A percentile compares a stretch with the other conserved stretches of the same genome.
phyloP scores from a whole-genome alignment of 1,140 invertebrate species.

The Campoletis sonorensis region DNA sequence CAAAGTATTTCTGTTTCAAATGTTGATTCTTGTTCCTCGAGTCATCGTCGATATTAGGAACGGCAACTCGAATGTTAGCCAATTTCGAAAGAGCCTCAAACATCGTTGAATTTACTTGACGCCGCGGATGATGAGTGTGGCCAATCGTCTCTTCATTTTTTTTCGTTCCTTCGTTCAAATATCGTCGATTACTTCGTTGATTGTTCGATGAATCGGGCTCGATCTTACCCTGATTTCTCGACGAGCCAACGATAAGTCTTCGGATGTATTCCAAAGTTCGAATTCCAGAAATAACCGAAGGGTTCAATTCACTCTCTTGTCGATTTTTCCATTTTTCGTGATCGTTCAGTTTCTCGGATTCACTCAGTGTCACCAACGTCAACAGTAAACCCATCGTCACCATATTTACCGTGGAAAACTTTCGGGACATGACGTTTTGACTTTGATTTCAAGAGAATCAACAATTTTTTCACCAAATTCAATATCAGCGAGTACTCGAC shows the following conservation, averaged over 20 bases:
- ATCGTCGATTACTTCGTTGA: not conserved
- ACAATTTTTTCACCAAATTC: not conserved
- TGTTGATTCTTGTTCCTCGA: not conserved
- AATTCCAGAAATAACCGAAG: constrained; percentile 18
- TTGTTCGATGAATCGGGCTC: constrained; percentile 28
- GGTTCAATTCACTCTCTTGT: not conserved
- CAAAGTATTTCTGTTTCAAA: not conserved
- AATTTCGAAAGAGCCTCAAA: constrained; percentile 62
- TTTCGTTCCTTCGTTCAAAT: not conserved
- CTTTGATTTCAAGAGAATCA: not conserved
- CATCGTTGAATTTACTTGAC: constrained; percentile 51
- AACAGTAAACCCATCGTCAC: not conserved
- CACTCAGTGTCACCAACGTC: not conserved
- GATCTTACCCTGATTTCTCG: not conserved
- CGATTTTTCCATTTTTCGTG: not conserved
- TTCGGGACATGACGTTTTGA: not conserved
- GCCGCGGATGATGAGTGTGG: not conserved
- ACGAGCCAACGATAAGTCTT: not conserved
- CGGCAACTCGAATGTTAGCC: constrained; percentile 56
- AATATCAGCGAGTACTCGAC: not conserved
- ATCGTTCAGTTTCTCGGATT: not conserved
- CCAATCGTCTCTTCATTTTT: constrained; percentile 19
- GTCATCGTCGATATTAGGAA: not conserved
- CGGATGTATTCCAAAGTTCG: constrained; percentile 12
- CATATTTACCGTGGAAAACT: not conserved